Percentiles rank a stretch among this genome's conserved stretches.
These are phyloP conservation scores for Neodiprion lecontei DNA, from an alignment of 1,140 invertebrate genomes.

Conservation along the genomic window DNA sequence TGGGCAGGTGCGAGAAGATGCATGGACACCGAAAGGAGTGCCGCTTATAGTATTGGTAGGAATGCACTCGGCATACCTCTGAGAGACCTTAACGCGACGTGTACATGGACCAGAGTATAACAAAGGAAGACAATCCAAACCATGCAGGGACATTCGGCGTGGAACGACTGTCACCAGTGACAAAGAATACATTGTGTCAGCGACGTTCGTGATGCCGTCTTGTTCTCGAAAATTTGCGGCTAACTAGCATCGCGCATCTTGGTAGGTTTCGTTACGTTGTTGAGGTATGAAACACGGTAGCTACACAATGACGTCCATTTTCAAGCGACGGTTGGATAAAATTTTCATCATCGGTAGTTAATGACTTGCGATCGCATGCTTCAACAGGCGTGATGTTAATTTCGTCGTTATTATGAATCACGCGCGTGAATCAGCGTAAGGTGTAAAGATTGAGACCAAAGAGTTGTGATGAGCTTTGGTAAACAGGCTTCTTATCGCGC, in stretches of 20 bases:
- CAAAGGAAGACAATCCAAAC: not conserved
- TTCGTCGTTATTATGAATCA: not conserved
- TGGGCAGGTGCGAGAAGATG: not conserved
- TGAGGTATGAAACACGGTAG: not conserved
- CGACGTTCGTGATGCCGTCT: not conserved
- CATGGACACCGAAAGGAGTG: conserved; percentile 1
- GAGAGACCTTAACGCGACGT: too few species aligned
- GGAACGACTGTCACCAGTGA: not conserved
- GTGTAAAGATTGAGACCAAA: not conserved
- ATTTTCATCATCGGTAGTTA: not conserved
- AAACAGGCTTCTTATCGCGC: not conserved
- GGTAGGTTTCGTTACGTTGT: not conserved
- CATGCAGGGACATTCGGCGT: not conserved
- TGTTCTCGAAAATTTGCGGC: not conserved
- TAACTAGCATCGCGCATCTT: not conserved
- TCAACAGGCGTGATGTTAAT: not conserved
- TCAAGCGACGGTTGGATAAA: not conserved
- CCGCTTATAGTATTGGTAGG: not conserved
- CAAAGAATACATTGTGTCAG: not conserved
- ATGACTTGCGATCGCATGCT: not conserved
- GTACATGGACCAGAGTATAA: not conserved
- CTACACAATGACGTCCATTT: not conserved
- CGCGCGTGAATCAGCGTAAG: not conserved
- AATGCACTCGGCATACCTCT: not conserved
- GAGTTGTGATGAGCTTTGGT: not conserved